Base-by-base conservation (phyloP, 2,797 vertebrate genomes). In the Urosaurus nigricauda region DNA sequence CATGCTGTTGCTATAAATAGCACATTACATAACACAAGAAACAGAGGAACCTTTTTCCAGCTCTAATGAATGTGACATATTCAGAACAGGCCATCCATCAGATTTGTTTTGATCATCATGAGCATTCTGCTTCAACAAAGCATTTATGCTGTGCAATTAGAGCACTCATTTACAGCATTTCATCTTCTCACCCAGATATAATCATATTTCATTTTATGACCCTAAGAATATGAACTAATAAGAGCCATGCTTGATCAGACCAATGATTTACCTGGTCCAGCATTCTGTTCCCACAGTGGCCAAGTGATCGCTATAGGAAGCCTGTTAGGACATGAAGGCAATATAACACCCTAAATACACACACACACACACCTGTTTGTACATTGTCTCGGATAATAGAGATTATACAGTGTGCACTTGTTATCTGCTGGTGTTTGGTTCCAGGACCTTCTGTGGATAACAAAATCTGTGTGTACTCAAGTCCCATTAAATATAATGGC, bases 81-180 rank as follows among this genome's bases (percentile, higher is more conserved):
- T 87, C 84, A 91, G 89, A 81, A 7, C 37, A 75, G 75, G 51
- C 53, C 80, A 83, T 5, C 32, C 24, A 0, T 32, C 19, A 93
- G 85, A 74, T 58, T 81, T n/a, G 47, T 17, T 84, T 77, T 32
- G 8, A 5, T 4, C 77, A 86, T 68, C 65, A 68, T 0, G 0
- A 83, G 12, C 2, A 68, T 29, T 79, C 29, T 86, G 24, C 12
- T 79, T 87, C 56, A 2, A 0, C 2, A 8, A 19, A 91, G 91
- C 73, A 85, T 89, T 90, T 93, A 86, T 40, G 85, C 56, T 63
- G 37, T 60, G 47, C 73, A 83, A 79, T 81, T 85, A 81, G 78
- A 80, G 32, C 83, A 84, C 13, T 87, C n/a, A 75, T 84, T 85
- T 85, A 79, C 2, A 35, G 75, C 74, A 87, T 70, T 83, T 83